Conservation (phyloP, 1,140 invertebrate genomes). For the Saccostrea cuccullata region DNA sequence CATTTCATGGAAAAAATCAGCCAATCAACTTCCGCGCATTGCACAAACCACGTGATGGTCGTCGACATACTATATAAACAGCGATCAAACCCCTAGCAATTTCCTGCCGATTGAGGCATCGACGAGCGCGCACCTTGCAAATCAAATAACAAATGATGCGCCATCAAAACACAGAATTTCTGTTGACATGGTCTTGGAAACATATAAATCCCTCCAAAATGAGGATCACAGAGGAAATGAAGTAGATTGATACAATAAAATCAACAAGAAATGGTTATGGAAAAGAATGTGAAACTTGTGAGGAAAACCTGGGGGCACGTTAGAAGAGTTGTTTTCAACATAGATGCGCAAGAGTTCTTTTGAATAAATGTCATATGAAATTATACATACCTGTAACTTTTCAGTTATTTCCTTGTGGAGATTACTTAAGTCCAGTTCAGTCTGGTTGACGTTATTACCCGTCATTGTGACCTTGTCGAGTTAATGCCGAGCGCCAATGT, state of each 20-base stretch:
- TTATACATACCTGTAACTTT: slow-evolving; percentile 4
- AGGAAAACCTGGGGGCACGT: background rate
- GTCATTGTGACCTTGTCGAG: slow-evolving; percentile 17
- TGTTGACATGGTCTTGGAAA: too few relatives aligned
- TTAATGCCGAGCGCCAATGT: background rate
- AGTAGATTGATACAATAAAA: background rate
- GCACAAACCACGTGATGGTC: background rate
- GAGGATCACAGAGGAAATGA: background rate
- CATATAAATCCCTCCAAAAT: too few relatives aligned
- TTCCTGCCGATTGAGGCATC: background rate
- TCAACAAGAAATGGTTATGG: background rate
- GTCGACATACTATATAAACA: background rate
- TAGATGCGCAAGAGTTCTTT: background rate
- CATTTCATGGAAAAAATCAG: background rate
- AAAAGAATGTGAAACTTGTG: background rate
- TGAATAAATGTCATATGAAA: background rate
- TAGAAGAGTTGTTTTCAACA: background rate
- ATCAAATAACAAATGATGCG: background rate
- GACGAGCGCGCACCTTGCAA: background rate
- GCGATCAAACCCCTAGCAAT: background rate
- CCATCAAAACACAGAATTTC: background rate
- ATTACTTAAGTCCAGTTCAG: background rate
- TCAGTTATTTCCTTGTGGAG: slow-evolving; percentile 40
- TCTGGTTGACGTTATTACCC: background rate
- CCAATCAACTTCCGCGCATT: background rate